phyloP scores from a whole-genome alignment of 2,888 invertebrate species.

The Axea sp. region DNA sequence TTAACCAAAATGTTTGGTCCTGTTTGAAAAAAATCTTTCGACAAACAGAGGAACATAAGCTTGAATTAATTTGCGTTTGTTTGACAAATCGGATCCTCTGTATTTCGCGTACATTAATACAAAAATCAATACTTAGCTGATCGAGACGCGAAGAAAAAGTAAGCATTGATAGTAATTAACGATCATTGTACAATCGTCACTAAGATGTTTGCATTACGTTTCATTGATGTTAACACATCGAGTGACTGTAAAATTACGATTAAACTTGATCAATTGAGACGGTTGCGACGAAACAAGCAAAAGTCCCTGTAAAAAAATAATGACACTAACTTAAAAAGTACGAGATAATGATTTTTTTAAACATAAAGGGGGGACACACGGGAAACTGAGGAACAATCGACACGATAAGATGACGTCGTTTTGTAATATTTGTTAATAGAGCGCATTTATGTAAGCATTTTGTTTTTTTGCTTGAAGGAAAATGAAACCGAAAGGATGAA shows the following conservation, averaged over 20 bases:
- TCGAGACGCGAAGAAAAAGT: too few species aligned
- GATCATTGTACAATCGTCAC: conserved; percentile 33
- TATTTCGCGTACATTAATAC: too few species aligned
- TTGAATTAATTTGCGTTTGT: too few species aligned
- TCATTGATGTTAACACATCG: conserved; percentile 29
- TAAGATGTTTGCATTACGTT: conserved; percentile 41
- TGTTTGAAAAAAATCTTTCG: too few species aligned
- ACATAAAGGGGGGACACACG: conserved; percentile 20
- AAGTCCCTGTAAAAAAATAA: conserved; percentile 36
- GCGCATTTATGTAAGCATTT: conserved; percentile 76
- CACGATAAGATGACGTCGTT: conserved; percentile 63
- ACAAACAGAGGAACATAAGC: too few species aligned
- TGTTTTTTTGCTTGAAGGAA: conserved; percentile 65
- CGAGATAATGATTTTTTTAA: conserved; percentile 31
- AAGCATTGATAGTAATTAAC: conserved; percentile 19
- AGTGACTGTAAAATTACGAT: conserved; percentile 49
- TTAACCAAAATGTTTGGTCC: too few species aligned
- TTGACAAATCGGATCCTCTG: too few species aligned
- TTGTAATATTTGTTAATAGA: conserved; percentile 72
- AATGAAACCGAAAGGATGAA: conserved; percentile 24
- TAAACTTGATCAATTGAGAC: conserved; percentile 49
- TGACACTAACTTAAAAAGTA: conserved; percentile 22
- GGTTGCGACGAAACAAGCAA: conserved; percentile 18
- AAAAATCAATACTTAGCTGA: too few species aligned
- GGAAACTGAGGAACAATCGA: conserved; percentile 47